Evolutionary conservation across 2,797 vertebrate genomes (phyloP), one percentile per base, ranked within the genome.

Genomic region (Oreortyx pictus): DNA sequence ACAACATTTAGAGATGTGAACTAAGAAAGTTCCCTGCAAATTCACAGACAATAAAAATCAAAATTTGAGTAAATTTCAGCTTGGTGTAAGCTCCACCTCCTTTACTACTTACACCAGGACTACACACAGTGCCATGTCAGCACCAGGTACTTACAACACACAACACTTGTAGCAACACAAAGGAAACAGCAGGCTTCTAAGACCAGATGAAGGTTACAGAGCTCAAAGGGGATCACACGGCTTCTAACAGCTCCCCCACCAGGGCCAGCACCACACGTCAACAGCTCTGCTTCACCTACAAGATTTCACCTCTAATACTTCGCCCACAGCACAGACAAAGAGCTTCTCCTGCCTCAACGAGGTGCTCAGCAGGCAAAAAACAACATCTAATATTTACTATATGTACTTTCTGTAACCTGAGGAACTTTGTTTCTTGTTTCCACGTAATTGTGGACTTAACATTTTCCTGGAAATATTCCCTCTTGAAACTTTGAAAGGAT

Each of bases 211-310:
- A 82, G 62, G 73, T 82, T 76, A 62, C 25, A 60, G 76, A 83
- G 50, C 37, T 78, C 68, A 5, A 86, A 93, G 65, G 56, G 85
- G 94, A 60, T n/a, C 33, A 52, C 8, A 18, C 7, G 35, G 25
- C 57, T 65, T 9, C 2, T 14, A 39, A 24, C 0, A 13, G 41
- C 23, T 65, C 29, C 59, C 29, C 18, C 0, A 0, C 4, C 35
- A 44, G 9, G 4, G 27, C 14, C 10, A 84, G 56, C 49, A 43
- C 16, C 41, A 46, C 60, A 15, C 12, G 7, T 0, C 57, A 39
- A 52, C 27, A 67, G 39, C 29, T 33, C 46, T 24, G 41, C n/a
- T 54, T 47, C 14, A 61, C 56, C 61, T 20, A 15, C 7, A 35
- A 35, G 14, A 46, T 22, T 29, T 43, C 33, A 44, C 6, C 35